Conservation (phyloP, 2,797 vertebrate species). For the Hirundo rustica region DNA sequence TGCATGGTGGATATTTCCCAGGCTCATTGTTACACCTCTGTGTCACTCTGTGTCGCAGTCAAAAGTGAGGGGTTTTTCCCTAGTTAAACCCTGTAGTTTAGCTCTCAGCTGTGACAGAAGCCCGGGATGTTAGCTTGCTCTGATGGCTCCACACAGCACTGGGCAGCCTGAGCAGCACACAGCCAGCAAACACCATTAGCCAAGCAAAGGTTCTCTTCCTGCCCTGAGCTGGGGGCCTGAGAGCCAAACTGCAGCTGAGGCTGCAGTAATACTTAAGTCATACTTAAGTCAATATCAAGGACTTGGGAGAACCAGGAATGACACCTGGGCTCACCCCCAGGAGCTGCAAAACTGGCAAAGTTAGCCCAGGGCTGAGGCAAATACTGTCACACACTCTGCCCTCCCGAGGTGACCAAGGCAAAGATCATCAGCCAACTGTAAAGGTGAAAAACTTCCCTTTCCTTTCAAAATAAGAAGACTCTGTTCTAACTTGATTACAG, state of each 20-base stretch:
- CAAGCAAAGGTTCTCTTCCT: not conserved
- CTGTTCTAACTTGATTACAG: not conserved
- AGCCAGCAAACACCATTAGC: not conserved
- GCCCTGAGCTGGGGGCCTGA: not conserved
- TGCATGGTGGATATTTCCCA: not conserved
- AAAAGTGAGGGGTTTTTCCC: not conserved
- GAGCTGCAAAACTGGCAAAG: not conserved
- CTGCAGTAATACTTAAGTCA: not conserved
- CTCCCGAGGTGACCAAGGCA: not conserved
- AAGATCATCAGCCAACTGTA: not conserved
- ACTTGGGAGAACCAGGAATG: not conserved
- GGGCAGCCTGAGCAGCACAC: not conserved
- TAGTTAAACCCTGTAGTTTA: not conserved
- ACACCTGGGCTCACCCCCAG: not conserved
- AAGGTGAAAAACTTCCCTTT: not conserved
- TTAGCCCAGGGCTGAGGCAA: not conserved
- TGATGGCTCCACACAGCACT: not conserved
- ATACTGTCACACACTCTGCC: not conserved
- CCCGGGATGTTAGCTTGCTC: not conserved
- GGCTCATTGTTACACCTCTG: not conserved
- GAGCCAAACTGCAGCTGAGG: not conserved
- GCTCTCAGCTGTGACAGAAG: not conserved
- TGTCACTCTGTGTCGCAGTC: not conserved
- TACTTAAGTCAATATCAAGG: not conserved
- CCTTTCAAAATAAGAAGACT: not conserved